A percentile compares a stretch with the other conserved stretches of the same genome.
These are phyloP conservation scores for Apocrypta bakeri DNA, from an alignment of 1,140 invertebrate species.

Conservation along the genomic window DNA sequence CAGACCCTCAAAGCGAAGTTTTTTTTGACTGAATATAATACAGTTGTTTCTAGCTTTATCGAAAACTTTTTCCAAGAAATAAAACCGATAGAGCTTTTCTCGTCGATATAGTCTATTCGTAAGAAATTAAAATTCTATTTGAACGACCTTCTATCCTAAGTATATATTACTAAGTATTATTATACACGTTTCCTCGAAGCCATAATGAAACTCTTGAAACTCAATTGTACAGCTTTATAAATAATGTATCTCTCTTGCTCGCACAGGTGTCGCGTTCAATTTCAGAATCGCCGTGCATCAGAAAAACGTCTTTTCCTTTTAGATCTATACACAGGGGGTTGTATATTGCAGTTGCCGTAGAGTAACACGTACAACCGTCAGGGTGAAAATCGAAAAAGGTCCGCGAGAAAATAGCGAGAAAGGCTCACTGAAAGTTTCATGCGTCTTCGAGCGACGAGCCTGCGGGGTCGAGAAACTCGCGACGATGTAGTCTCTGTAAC, in stretches of 20 bases:
- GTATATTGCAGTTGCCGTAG: too few relatives aligned
- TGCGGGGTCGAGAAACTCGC: constrained; percentile 7
- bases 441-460: not conserved
- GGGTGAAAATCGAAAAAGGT: not conserved
- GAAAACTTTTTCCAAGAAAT: too few relatives aligned
- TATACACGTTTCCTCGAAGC: not conserved
- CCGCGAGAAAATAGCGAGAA: not conserved
- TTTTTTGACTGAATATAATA: not conserved
- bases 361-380: too few relatives aligned
- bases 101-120: too few relatives aligned
- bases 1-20: not conserved
- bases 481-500: not conserved
- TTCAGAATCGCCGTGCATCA: not conserved
- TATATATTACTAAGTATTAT: too few relatives aligned
- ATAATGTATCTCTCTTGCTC: not conserved
- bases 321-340: too few relatives aligned
- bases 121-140: not conserved
- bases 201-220: not conserved
- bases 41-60: too few relatives aligned
- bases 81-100: too few relatives aligned
- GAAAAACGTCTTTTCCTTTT: not conserved
- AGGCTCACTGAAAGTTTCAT: constrained; percentile 26
- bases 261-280: not conserved
- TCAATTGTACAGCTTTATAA: not conserved
- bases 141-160: too few relatives aligned